phyloP scores from a whole-genome alignment of 1,140 invertebrate species.

The Caenorhabditis brenneri region DNA sequence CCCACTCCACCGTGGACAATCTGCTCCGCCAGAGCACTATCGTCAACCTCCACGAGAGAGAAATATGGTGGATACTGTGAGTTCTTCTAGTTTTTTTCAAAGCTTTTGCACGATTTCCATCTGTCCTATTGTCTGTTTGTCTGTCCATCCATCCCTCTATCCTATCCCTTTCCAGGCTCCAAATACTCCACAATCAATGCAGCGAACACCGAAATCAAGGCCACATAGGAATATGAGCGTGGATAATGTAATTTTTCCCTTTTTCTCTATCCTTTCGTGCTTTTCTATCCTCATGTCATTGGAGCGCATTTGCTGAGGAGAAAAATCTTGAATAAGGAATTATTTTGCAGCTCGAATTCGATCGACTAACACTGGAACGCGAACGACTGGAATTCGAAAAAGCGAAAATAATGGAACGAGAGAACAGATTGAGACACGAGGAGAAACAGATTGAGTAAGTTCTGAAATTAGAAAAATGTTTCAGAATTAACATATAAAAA shows the following conservation, averaged over 20 bases:
- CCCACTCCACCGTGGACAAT: constrained; percentile 49
- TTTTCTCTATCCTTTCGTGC: not conserved
- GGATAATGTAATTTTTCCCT: constrained; percentile 42
- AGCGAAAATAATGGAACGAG: constrained; percentile 64
- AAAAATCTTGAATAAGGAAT: not conserved
- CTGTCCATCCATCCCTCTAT: not conserved
- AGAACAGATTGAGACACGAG: constrained; percentile 62
- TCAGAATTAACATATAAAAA: not conserved
- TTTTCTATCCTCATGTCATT: not conserved
- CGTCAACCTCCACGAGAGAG: constrained; percentile 40
- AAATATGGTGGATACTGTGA: constrained; percentile 44
- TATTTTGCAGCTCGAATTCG: constrained; percentile 68
- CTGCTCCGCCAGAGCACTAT: constrained; percentile 49
- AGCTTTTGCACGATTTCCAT: not conserved
- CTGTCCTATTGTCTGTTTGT: too few relatives aligned
- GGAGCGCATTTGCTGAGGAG: constrained; percentile 10
- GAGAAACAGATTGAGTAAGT: constrained; percentile 59
- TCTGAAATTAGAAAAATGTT: not conserved
- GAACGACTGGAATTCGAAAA: constrained; percentile 67
- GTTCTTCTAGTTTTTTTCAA: not conserved
- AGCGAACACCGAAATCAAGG: not conserved
- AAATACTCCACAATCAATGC: constrained; percentile 40
- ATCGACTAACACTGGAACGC: constrained; percentile 66
- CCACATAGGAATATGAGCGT: constrained; percentile 51
- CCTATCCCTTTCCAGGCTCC: constrained; percentile 46